phyloP scores from a whole-genome alignment of 2,797 vertebrate species.

The Harpagifer antarcticus region DNA sequence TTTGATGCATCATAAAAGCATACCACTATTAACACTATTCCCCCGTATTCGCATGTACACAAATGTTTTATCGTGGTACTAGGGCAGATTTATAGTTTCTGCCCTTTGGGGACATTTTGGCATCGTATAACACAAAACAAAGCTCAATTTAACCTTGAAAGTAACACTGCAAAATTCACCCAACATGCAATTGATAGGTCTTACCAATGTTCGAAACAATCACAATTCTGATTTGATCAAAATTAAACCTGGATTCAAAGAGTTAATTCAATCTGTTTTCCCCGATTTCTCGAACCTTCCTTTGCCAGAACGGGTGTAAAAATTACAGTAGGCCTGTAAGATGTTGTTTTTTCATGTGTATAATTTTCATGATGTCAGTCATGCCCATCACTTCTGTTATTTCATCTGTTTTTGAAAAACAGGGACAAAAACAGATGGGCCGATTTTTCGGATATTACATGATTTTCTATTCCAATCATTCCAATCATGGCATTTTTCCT shows the following conservation, averaged over 20 bases:
- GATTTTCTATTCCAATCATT: slow-evolving; percentile 7
- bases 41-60: not conserved
- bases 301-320: slow-evolving; percentile 8
- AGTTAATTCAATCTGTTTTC: too few relatives aligned
- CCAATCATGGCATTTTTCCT: not conserved
- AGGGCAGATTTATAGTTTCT: not conserved
- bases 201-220: too few relatives aligned
- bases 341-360: slow-evolving; percentile 19
- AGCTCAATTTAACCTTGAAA: too few relatives aligned
- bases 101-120: not conserved
- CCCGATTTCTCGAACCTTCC: not conserved
- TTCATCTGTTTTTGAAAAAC: slow-evolving; percentile 19
- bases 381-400: not conserved
- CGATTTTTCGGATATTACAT: not conserved
- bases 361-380: slow-evolving; percentile 12
- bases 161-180: too few relatives aligned
- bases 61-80: not conserved
- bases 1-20: not conserved
- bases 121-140: not conserved
- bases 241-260: too few relatives aligned
- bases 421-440: slow-evolving; percentile 15
- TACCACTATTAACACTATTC: not conserved
- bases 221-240: too few relatives aligned
- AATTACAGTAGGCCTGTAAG: slow-evolving; percentile 7
- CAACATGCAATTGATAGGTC: too few relatives aligned